phyloP scores from a whole-genome alignment of 1,140 invertebrate genomes.

The Cydia pomonella region DNA sequence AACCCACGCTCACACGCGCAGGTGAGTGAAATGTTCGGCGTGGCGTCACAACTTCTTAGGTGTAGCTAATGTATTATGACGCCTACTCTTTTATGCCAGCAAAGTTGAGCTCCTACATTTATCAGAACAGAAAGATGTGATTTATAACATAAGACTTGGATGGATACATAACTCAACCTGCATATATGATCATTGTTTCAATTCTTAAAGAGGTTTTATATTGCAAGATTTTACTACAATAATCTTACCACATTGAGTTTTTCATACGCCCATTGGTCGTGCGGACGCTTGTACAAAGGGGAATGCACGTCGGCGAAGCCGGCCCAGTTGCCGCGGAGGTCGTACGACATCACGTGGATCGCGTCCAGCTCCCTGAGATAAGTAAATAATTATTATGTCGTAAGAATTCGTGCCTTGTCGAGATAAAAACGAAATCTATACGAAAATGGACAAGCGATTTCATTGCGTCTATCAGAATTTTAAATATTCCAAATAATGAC shows the following conservation, averaged over 20 bases:
- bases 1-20: neutral
- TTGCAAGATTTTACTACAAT: conserved; percentile 2
- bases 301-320: conserved; percentile 94
- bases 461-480: too few species aligned
- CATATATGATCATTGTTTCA: neutral
- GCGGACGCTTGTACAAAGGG: conserved; percentile 90
- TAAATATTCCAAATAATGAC: too few species aligned
- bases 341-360: conserved; percentile 95
- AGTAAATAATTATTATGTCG: conserved; percentile 6
- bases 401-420: neutral
- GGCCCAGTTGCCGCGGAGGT: conserved; percentile 95
- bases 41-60: conserved; percentile 24
- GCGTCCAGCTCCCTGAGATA: conserved; percentile 86
- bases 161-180: neutral
- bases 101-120: conserved; percentile 1
- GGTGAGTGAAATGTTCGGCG: conserved; percentile 13
- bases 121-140: neutral
- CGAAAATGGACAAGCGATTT: too few species aligned
- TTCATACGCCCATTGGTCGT: conserved; percentile 93
- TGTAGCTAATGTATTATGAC: conserved; percentile 10
- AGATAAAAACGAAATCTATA: too few species aligned
- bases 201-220: neutral
- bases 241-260: conserved; percentile 92
- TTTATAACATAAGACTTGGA: neutral
- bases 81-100: conserved; percentile 13